Base-by-base conservation (phyloP, 2,797 vertebrate species). In the Gymnodraco acuticeps region DNA sequence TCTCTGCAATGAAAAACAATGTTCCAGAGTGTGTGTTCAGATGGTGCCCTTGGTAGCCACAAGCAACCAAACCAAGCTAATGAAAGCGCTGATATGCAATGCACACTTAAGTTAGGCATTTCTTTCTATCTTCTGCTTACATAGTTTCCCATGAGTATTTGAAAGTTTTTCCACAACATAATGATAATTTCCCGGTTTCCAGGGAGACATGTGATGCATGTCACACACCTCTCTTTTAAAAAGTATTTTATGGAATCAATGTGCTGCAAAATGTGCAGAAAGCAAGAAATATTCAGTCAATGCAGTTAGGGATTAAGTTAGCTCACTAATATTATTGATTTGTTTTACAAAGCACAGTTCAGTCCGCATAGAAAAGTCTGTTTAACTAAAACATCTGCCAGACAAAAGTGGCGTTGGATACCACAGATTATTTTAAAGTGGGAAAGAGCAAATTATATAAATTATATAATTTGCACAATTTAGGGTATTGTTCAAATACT, bases 31-130 rank as follows among this genome's bases (percentile, higher is more conserved):
- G 17, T 52, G 12, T 48, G 17, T 53, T 69, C n/a, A 54, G 41
- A 33, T n/a, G 52, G 2, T 73, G 59, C 41, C 56, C 45, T 71
- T 67, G n/a, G 15, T 78, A 55, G 63, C 73, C 66, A 75, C 53
- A 14, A 66, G 73, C 60, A 69, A 73, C 38, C 27, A 61, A 69
- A 73, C 38, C 27, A 61, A 14, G 75, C n/a, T 68, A 70, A 78
- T 76, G 19, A 48, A 1, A 1, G 20, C 46, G 20, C 46, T 51
- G 55, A 47, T 83, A 62, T 70, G 60, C 43, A 63, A 61, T 65
- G 50, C 59, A 66, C 38, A 43, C 7, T 70, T 8, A 27, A 55
- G 33, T 42, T 10, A 80, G 43, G 73, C 41, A 55, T 1, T 3
- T 42, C 64, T 3, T 63, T 64, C 10, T 48, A 42, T 69, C 15